These are phyloP conservation scores for Xylota segnis DNA, from an alignment of 2,888 invertebrate genomes.

Conservation along the genomic window DNA sequence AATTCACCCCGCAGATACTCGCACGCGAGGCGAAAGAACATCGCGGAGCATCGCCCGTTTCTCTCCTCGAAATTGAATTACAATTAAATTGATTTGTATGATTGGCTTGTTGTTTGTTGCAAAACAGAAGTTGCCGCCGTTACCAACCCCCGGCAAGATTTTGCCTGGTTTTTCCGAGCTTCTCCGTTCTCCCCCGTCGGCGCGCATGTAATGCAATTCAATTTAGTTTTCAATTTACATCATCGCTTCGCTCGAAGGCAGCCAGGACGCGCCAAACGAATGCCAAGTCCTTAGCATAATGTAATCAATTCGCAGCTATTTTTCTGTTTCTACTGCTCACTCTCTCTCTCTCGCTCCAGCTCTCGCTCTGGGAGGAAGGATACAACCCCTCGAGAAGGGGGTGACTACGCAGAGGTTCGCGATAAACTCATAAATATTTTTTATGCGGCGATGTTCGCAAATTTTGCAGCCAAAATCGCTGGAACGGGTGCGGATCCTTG, in stretches of 20 bases:
- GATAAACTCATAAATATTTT: conserved; percentile 76
- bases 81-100: conserved; percentile 77
- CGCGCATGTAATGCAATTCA: conserved; percentile 71
- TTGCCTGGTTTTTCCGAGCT: conserved; percentile 5
- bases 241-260: conserved; percentile 67
- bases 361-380: conserved; percentile 2
- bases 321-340: conserved; percentile 55
- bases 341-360: conserved; percentile 2
- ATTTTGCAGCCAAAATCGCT: conserved; percentile 44
- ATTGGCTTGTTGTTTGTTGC: conserved; percentile 77
- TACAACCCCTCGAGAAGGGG: background rate
- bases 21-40: conserved; percentile 27
- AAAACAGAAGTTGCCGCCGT: conserved; percentile 66
- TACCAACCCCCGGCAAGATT: background rate
- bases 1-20: conserved; percentile 55
- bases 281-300: conserved; percentile 74
- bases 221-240: conserved; percentile 77
- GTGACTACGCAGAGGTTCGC: conserved; percentile 22
- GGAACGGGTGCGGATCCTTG: conserved; percentile 42
- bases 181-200: background rate
- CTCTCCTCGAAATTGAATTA: conserved; percentile 65
- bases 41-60: background rate
- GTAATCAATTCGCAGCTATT: conserved; percentile 75
- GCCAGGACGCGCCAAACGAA: conserved; percentile 42
- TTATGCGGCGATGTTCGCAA: conserved; percentile 55